Conservation (phyloP, 2,888 invertebrate genomes). For the Automeris io region DNA sequence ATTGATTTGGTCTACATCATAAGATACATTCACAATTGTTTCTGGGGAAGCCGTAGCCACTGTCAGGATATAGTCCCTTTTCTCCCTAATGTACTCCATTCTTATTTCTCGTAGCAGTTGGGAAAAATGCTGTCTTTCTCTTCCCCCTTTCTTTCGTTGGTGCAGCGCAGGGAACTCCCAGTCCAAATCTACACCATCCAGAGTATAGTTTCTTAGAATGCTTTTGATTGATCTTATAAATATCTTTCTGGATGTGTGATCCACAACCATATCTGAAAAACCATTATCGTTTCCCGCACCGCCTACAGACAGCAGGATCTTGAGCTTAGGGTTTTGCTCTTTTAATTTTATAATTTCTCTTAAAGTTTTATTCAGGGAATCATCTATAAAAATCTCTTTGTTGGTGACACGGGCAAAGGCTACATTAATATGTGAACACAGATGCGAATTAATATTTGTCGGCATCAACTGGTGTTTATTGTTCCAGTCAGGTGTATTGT, state of each 20-base stretch:
- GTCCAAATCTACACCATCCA: constrained; percentile 87
- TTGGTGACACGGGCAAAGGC: constrained; percentile 83
- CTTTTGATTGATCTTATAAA: constrained; percentile 76
- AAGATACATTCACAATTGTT: constrained; percentile 84
- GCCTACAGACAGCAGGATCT: constrained; percentile 87
- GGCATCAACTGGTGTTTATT: constrained; percentile 59
- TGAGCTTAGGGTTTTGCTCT: constrained; percentile 78
- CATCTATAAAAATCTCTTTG: constrained; percentile 74
- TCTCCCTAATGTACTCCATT: constrained; percentile 78
- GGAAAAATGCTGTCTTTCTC: constrained; percentile 84
- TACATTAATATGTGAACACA: constrained; percentile 91
- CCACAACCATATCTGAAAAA: constrained; percentile 83
- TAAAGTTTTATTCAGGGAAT: constrained; percentile 49
- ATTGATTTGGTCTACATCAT: constrained; percentile 87
- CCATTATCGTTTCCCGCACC: constrained; percentile 78
- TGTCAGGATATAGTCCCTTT: constrained; percentile 79
- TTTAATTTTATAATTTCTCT: constrained; percentile 73
- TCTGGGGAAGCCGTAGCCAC: constrained; percentile 89
- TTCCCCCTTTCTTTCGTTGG: constrained; percentile 16
- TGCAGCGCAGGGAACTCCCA: constrained; percentile 91
- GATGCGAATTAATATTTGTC: constrained; percentile 78
- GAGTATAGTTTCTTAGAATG: constrained; percentile 66
- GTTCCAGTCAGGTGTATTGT: constrained; percentile 71
- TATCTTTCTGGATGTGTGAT: constrained; percentile 82
- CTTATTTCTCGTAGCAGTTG: constrained; percentile 85